phyloP scores from a whole-genome alignment of 2,888 invertebrate genomes.

The Drosophila pseudotalamancana region DNA sequence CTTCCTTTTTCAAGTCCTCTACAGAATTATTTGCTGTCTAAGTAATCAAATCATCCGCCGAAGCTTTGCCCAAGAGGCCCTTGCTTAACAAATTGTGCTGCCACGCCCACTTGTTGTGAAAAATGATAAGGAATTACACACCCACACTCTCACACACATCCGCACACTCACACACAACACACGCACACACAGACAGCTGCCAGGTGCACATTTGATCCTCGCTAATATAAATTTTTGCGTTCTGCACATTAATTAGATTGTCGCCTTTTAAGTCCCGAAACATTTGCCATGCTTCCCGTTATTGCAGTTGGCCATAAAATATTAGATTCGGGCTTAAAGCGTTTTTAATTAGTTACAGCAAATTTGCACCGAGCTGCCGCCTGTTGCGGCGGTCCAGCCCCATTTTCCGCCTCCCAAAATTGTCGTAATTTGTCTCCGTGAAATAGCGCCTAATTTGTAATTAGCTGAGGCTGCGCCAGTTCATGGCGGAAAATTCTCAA shows the following conservation, averaged over 20 bases:
- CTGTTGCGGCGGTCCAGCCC: not conserved
- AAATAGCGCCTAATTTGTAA: slow-evolving; percentile 33
- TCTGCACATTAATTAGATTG: slow-evolving; percentile 69
- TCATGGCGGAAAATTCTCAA: slow-evolving; percentile 23
- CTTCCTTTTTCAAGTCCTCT: not conserved
- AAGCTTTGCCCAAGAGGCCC: slow-evolving; percentile 15
- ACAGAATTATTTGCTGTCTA: slow-evolving; percentile 29
- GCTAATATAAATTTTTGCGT: slow-evolving; percentile 14
- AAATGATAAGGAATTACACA: slow-evolving; percentile 61
- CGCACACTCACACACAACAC: slow-evolving; percentile 1
- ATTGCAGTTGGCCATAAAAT: slow-evolving; percentile 46
- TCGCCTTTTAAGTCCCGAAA: slow-evolving; percentile 19
- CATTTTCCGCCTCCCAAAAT: not conserved
- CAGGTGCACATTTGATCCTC: slow-evolving; percentile 39
- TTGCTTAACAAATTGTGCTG: slow-evolving; percentile 40
- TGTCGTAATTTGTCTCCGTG: not conserved
- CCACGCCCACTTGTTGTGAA: slow-evolving; percentile 60
- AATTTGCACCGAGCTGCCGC: slow-evolving; percentile 42
- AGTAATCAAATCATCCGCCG: slow-evolving; percentile 65
- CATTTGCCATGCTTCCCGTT: slow-evolving; percentile 17
- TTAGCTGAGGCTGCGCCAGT: slow-evolving; percentile 19
- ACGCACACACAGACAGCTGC: not conserved
- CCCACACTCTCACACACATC: not conserved
- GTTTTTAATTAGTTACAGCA: slow-evolving; percentile 75
- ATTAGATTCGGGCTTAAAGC: slow-evolving; percentile 61